phyloP scores from a whole-genome alignment of 2,797 vertebrate genomes.

The Scolopax rusticola region DNA sequence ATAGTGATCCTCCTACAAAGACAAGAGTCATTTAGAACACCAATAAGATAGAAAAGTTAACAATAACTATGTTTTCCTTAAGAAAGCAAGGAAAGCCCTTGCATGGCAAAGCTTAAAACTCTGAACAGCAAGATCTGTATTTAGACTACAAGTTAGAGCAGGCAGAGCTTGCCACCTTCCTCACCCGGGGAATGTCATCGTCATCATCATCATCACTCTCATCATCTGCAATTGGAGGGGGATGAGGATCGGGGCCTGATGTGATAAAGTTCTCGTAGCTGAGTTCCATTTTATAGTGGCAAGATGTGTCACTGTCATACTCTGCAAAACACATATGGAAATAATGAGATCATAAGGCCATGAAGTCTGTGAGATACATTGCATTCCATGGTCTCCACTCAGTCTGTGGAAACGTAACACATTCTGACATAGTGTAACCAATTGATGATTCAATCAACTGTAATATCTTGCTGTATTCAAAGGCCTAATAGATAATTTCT shows the following conservation, averaged over 20 bases:
- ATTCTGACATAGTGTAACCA: not conserved
- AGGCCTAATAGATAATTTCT: not conserved
- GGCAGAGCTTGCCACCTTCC: not conserved
- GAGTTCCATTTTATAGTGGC: constrained; percentile 94
- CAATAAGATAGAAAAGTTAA: not conserved
- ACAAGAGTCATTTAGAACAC: not conserved
- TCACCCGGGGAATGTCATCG: constrained; percentile 93
- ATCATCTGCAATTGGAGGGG: constrained; percentile 93
- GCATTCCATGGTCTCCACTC: not conserved
- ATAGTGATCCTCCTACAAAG: constrained; percentile 94
- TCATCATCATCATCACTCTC: constrained; percentile 98
- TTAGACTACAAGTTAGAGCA: rapidly evolving
- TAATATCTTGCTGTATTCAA: not conserved
- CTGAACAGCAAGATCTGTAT: not conserved
- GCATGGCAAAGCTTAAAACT: not conserved
- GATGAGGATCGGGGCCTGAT: constrained; percentile 94
- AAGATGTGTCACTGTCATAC: constrained; percentile 95
- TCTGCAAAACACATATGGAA: constrained; percentile 79
- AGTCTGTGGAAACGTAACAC: not conserved
- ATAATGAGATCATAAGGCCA: not conserved
- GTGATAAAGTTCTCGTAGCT: constrained; percentile 98
- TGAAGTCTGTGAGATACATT: not conserved
- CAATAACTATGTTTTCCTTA: not conserved
- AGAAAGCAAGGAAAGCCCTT: not conserved
- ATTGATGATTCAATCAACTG: not conserved